Conservation (phyloP, 2,113 vertebrate genomes). For the Muscicapa adusta region DNA sequence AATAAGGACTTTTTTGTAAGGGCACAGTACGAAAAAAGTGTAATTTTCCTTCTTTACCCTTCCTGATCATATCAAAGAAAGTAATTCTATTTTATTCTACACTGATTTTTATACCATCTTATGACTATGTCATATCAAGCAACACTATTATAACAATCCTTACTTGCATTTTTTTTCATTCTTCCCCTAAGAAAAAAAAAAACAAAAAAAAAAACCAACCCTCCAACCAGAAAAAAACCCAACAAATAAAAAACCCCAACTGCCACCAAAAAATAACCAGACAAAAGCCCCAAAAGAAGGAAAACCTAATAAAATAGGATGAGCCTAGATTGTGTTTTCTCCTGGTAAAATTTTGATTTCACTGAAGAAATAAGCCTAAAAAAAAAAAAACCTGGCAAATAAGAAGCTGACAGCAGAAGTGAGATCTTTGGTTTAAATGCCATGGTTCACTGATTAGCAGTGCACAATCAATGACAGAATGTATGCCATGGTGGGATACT, state of each 20-base stretch:
- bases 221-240: background rate
- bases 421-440: conserved; percentile 21
- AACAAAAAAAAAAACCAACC: background rate
- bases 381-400: background rate
- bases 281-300: background rate
- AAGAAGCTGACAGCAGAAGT: background rate
- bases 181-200: background rate
- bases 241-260: background rate
- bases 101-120: background rate
- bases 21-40: background rate
- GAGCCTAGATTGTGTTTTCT: background rate
- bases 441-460: conserved; percentile 2
- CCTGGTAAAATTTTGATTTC: background rate
- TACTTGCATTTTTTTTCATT: background rate
- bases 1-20: background rate
- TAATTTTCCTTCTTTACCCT: background rate
- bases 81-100: background rate
- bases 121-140: background rate
- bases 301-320: accelerated
- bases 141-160: background rate
- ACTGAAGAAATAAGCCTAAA: background rate
- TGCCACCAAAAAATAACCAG: accelerated
- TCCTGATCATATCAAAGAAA: background rate
- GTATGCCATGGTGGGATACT: background rate
- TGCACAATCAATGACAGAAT: conserved; percentile 3